Percentiles rank a stretch among this genome's conserved stretches.
These are phyloP conservation scores for Drosophila bifasciata DNA, from an alignment of 1,140 invertebrate genomes.

Conservation along the genomic window DNA sequence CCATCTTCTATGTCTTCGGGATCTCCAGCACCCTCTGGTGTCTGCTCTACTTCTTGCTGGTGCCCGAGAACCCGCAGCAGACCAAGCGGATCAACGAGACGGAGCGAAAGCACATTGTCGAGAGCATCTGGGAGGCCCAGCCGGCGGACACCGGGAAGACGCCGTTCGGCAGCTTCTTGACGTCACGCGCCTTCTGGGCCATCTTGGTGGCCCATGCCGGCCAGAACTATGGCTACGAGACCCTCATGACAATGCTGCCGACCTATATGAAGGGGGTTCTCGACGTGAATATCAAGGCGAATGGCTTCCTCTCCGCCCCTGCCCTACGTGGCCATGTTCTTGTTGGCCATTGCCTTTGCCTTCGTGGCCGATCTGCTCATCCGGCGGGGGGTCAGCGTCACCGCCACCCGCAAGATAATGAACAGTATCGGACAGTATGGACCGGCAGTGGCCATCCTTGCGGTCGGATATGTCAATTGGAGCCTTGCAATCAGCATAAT, in stretches of 20 bases:
- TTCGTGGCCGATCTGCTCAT: slow-evolving; percentile 93
- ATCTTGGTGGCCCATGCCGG: slow-evolving; percentile 93
- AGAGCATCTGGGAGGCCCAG: slow-evolving; percentile 20
- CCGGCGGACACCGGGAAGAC: slow-evolving; percentile 86
- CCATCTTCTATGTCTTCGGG: slow-evolving; percentile 95
- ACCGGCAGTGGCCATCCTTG: slow-evolving; percentile 90
- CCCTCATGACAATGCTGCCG: slow-evolving; percentile 96
- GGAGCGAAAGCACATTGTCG: slow-evolving; percentile 85
- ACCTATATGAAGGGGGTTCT: slow-evolving; percentile 98
- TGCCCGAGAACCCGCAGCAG: slow-evolving; percentile 93
- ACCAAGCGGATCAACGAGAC: slow-evolving; percentile 92
- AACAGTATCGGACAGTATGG: slow-evolving; percentile 92
- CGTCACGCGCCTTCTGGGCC: slow-evolving; percentile 93
- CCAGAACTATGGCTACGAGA: slow-evolving; percentile 96
- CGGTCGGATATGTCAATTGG: slow-evolving; percentile 77
- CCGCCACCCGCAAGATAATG: slow-evolving; percentile 91
- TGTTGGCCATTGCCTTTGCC: slow-evolving; percentile 93
- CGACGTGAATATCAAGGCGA: slow-evolving; percentile 95
- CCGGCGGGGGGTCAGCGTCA: slow-evolving; percentile 88
- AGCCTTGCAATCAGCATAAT: slow-evolving; percentile 88
- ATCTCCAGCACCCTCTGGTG: slow-evolving; percentile 92
- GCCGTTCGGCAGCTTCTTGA: slow-evolving; percentile 94
- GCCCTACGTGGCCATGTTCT: slow-evolving; percentile 94
- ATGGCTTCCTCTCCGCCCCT: slow-evolving; percentile 91
- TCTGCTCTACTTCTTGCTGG: slow-evolving; percentile 90